Conservation (phyloP, 2,797 vertebrate species). For the Pantherophis alleghaniensis region DNA sequence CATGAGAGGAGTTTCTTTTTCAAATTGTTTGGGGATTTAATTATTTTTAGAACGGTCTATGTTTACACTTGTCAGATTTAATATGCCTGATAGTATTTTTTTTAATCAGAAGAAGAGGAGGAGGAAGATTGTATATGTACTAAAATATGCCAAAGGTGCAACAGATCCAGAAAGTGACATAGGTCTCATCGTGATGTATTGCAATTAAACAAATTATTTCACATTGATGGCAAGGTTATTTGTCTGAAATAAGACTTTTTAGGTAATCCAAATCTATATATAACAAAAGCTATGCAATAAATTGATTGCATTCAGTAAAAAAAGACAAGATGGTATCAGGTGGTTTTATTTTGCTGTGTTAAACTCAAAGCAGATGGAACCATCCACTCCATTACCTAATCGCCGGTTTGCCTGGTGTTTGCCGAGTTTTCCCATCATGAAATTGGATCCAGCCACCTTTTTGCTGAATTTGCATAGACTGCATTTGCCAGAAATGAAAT, state of each 20-base stretch:
- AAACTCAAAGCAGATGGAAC: conserved; percentile 1
- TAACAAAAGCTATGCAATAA: not conserved
- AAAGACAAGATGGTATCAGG: conserved; percentile 2
- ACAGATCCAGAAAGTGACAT: not conserved
- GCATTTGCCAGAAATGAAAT: not conserved
- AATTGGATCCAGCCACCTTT: not conserved
- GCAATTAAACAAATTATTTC: not conserved
- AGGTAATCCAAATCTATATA: not conserved
- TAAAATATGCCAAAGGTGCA: not conserved
- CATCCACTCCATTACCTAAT: not conserved
- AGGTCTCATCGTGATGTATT: not conserved
- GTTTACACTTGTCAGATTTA: not conserved
- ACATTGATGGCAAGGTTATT: not conserved
- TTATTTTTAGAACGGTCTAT: not conserved
- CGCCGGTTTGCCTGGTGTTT: not conserved
- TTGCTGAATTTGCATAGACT: not conserved
- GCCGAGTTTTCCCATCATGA: not conserved
- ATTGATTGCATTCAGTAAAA: not conserved
- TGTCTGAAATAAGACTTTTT: not conserved
- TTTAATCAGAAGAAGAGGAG: not conserved
- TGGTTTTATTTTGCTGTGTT: not conserved
- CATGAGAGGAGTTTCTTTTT: not conserved
- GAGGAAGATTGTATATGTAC: not conserved
- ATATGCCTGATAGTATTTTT: not conserved
- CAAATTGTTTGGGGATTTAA: not conserved